Evolutionary conservation across 2,888 invertebrate genomes (phyloP).

Genomic region (Thera obeliscata): DNA sequence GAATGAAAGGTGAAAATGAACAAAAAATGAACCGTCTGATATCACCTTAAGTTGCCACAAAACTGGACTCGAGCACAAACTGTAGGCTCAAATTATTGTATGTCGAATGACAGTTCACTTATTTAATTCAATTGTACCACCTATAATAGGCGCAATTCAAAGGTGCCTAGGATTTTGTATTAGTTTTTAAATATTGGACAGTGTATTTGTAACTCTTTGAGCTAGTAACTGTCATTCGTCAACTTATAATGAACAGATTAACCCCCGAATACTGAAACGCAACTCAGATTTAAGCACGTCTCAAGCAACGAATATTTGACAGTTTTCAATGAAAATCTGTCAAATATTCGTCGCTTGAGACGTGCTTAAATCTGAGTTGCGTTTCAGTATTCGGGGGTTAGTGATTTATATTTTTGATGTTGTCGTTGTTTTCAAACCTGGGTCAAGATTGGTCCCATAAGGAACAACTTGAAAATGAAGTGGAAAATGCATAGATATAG

Average conservation of each 20-base stretch:
- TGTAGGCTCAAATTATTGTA: slow-evolving; percentile 66
- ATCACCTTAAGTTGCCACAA: slow-evolving; percentile 70
- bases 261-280: too few relatives aligned
- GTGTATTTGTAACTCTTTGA: not conserved
- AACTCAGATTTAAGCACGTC: too few relatives aligned
- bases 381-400: too few relatives aligned
- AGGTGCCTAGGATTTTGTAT: not conserved
- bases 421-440: too few relatives aligned
- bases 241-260: slow-evolving; percentile 3
- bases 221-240: slow-evolving; percentile 4
- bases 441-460: not conserved
- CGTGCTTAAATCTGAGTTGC: too few relatives aligned
- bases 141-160: not conserved
- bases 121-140: not conserved
- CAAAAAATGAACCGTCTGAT: too few relatives aligned
- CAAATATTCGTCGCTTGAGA: too few relatives aligned
- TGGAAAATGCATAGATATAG: too few relatives aligned
- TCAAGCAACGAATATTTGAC: too few relatives aligned
- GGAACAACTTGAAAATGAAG: not conserved
- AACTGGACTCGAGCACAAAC: slow-evolving; percentile 72
- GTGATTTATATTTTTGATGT: too few relatives aligned
- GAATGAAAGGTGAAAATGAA: too few relatives aligned
- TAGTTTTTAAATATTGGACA: not conserved
- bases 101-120: slow-evolving; percentile 7
- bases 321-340: too few relatives aligned